Percentiles rank a stretch among this genome's conserved stretches.
Evolutionary conservation across 2,888 invertebrate species (phyloP).

Genomic region (Ophonus ardosiacus): DNA sequence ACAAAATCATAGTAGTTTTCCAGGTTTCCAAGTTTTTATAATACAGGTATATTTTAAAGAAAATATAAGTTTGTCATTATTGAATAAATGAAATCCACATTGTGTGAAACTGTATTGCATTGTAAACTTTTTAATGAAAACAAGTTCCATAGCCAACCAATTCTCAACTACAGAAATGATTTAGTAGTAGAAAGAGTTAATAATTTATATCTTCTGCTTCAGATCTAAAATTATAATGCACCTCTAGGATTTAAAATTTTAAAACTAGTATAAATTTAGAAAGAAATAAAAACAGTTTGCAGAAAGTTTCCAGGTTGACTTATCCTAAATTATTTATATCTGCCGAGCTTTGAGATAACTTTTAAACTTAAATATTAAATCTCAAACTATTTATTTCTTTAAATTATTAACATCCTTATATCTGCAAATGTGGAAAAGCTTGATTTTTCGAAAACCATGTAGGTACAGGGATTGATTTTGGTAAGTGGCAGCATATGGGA

Average conservation of each 20-base stretch:
- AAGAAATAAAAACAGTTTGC: constrained; percentile 5
- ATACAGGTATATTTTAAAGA: too few relatives aligned
- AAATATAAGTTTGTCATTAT: background rate
- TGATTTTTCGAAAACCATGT: background rate
- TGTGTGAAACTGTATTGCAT: background rate
- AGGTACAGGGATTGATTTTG: too few relatives aligned
- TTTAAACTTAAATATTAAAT: constrained; percentile 40
- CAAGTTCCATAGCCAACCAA: background rate
- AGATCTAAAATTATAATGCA: constrained; percentile 39
- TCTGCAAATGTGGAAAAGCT: background rate
- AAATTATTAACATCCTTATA: constrained; percentile 31
- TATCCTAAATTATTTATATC: constrained; percentile 45
- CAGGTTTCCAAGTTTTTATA: too few relatives aligned
- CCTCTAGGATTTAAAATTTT: constrained; percentile 23
- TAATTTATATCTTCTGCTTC: constrained; percentile 21
- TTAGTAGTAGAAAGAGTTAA: constrained; percentile 3
- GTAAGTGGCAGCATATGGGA: too few relatives aligned
- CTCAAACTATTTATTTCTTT: constrained; percentile 40
- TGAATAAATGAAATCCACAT: background rate
- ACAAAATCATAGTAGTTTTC: too few relatives aligned
- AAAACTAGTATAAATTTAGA: constrained; percentile 40
- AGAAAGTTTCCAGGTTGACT: constrained; percentile 22
- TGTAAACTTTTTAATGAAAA: background rate
- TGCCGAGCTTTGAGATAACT: constrained; percentile 29
- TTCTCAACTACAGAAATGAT: background rate